These are phyloP conservation scores for Bradysia coprophila DNA, from an alignment of 1,140 invertebrate genomes.

Conservation along the genomic window DNA sequence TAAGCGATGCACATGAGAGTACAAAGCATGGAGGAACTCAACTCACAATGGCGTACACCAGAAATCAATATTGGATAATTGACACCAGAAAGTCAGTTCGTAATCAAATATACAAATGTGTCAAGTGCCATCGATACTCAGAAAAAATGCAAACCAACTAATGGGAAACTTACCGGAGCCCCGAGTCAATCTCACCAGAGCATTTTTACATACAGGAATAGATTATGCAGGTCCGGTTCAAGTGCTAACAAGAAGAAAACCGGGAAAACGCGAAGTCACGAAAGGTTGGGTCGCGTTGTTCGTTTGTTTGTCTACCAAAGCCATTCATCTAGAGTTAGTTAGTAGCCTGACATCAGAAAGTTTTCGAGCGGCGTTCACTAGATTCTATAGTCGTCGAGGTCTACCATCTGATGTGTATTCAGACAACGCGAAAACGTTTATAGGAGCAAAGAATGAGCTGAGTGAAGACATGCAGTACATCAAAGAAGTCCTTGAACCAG, in stretches of 20 bases:
- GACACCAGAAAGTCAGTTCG: background rate
- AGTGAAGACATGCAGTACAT: background rate
- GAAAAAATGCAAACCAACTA: background rate
- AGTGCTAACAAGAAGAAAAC: background rate
- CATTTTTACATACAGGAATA: background rate
- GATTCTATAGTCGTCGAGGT: background rate
- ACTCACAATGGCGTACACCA: background rate
- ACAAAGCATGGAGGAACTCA: background rate
- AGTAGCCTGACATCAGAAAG: background rate
- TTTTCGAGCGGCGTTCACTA: background rate
- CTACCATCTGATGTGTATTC: slow-evolving; percentile 1
- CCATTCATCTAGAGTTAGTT: background rate
- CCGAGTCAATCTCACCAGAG: background rate
- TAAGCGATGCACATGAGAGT: background rate
- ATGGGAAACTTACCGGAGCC: background rate
- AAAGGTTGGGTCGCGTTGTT: background rate
- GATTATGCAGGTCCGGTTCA: background rate
- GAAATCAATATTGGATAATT: background rate
- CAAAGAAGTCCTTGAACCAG: background rate
- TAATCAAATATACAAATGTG: background rate
- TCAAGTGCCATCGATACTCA: background rate
- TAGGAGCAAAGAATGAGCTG: slow-evolving; percentile 8
- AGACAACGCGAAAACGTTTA: slow-evolving; percentile 16
- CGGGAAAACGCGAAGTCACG: background rate
- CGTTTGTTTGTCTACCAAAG: background rate